These are phyloP conservation scores for Indicator maculatus DNA, from an alignment of 2,113 vertebrate species.

Conservation along the genomic window DNA sequence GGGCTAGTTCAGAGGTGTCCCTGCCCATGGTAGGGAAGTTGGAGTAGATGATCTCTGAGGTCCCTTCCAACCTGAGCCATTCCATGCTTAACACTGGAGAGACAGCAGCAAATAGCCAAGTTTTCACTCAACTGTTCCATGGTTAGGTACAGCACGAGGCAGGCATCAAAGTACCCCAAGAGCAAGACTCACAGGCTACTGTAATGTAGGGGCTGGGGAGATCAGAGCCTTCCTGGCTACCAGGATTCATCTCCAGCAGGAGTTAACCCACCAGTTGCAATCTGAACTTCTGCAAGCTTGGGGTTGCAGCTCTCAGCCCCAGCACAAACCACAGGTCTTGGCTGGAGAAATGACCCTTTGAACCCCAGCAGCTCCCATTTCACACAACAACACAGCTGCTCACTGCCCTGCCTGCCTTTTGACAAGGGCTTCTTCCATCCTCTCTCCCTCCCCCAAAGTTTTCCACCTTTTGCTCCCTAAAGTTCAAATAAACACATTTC, in stretches of 20 bases:
- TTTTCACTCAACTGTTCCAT: rapidly evolving
- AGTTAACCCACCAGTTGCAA: background rate
- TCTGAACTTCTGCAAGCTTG: background rate
- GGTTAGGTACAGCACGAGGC: rapidly evolving
- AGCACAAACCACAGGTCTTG: background rate
- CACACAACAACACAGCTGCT: conserved; percentile 11
- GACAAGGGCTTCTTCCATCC: background rate
- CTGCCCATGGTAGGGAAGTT: no score
- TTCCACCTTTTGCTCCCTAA: background rate
- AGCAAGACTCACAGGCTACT: rapidly evolving
- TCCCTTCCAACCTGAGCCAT: no score
- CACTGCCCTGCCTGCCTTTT: background rate
- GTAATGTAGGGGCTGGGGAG: background rate
- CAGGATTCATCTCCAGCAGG: background rate
- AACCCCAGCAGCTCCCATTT: conserved; percentile 27
- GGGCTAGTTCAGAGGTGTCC: no score
- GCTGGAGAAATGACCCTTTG: background rate
- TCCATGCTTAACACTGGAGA: background rate
- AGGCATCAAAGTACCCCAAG: rapidly evolving
- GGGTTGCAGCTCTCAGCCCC: background rate
- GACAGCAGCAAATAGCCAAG: rapidly evolving
- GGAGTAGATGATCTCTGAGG: no score
- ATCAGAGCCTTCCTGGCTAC: background rate
- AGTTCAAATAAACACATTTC: background rate
- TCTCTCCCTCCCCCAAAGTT: background rate